Conservation (phyloP, 2,113 vertebrate species). For the Dasypus novemcinctus region DNA sequence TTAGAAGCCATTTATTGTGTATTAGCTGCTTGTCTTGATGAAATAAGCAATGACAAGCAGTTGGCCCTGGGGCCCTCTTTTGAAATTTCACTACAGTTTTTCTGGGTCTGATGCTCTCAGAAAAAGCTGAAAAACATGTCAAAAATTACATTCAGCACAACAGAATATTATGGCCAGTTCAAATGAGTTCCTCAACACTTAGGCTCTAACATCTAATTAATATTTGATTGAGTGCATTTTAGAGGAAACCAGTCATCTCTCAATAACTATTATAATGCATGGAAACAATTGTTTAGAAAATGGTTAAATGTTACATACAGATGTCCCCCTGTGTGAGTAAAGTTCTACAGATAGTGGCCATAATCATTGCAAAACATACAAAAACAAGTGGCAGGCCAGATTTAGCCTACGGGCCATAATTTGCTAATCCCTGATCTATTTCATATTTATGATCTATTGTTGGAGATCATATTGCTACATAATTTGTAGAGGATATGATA, state of each 20-base stretch:
- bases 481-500: neutral
- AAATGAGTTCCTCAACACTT: neutral
- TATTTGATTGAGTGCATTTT: neutral
- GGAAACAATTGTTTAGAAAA: neutral
- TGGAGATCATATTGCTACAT: neutral
- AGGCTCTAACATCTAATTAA: neutral
- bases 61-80: neutral
- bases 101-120: neutral
- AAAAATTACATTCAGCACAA: constrained; percentile 38
- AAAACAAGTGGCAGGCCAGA: neutral
- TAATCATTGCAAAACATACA: neutral
- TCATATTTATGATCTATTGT: neutral
- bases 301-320: neutral
- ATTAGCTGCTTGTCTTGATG: neutral
- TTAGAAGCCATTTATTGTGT: neutral
- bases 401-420: neutral
- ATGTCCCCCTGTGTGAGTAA: neutral
- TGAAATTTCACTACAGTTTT: neutral
- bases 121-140: neutral
- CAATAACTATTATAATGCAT: neutral
- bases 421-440: neutral
- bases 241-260: neutral
- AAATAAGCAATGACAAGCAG: neutral
- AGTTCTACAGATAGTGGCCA: neutral
- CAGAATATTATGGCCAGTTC: neutral